Evolutionary conservation across 1,140 invertebrate genomes (phyloP), one percentile per base, ranked within the genome.

Genomic region (Drosophila ironensis): DNA sequence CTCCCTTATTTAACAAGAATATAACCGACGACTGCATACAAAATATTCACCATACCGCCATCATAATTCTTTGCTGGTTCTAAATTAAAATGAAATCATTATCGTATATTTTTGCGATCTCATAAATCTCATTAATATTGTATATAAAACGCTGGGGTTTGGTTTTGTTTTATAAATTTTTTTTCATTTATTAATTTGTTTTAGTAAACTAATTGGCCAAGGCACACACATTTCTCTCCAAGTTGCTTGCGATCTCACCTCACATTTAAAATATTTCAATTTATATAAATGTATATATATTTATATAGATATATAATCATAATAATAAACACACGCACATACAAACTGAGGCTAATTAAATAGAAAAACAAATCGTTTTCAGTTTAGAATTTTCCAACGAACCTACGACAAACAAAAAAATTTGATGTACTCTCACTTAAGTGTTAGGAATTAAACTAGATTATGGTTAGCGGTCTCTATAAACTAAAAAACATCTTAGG

Each of bases 401-500:
- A 77, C 54, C 72, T 74, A 77, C 60, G 56, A 57, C 35, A 56
- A 74, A 74, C 63, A 78, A 80, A 77, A 46, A 67, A 76, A 66
- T 69, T 44, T 14, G 44, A 70, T 71, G 48, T 84, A 77, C 48
- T 72, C 52, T 56, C 40, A 59, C 78, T 73, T 82, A 73, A 25
- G 48, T 64, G 59, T 44, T 48, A 66, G 37, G 25, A 77, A 78
- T 82, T 82, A 82, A 51, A 84, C 78, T 82, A 82, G 63, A 71
- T 78, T 82, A 82, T 60, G 81, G 78, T 82, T 82, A 82, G 78
- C 69, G 35, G 24, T 57, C 73, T 73, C 81, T 82, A 82, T 82
- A 82, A 82, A 84, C 78, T 82, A 82, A 78, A 82, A 82, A 82
- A 82, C 78, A 82, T 82, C 78, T 82, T 82, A 82, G 37, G 52